Evolutionary conservation across 2,113 vertebrate genomes (phyloP).

Genomic region (Chaetura pelagica): DNA sequence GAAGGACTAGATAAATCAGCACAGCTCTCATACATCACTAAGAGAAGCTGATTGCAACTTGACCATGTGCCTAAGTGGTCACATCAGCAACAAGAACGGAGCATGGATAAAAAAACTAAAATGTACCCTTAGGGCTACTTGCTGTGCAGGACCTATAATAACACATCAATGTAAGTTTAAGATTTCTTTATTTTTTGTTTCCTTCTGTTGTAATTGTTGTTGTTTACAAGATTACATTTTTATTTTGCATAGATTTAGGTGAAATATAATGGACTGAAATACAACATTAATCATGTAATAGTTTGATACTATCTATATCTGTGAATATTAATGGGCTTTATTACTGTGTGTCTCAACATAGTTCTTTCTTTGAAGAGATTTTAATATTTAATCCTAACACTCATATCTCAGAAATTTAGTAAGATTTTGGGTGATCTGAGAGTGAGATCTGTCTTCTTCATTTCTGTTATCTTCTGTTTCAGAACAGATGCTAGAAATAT

Average conservation of each 20-base stretch:
- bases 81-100: conserved; percentile 76
- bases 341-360: background rate
- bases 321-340: conserved; percentile 38
- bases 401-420: conserved; percentile 9
- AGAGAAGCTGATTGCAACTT: conserved; percentile 82
- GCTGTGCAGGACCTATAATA: conserved; percentile 72
- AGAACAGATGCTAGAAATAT: conserved; percentile 34
- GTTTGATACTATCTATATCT: conserved; percentile 58
- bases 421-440: background rate
- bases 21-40: conserved; percentile 78
- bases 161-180: conserved; percentile 80
- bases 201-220: conserved; percentile 30
- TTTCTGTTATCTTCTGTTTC: conserved; percentile 62
- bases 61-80: conserved; percentile 83
- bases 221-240: conserved; percentile 52
- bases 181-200: conserved; percentile 60
- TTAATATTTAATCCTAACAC: conserved; percentile 55
- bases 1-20: conserved; percentile 82
- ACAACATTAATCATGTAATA: conserved; percentile 39
- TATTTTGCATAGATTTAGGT: conserved; percentile 47
- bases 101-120: conserved; percentile 77
- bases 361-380: conserved; percentile 2
- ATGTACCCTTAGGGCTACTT: conserved; percentile 71
- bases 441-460: conserved; percentile 12
- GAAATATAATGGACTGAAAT: conserved; percentile 19